Base-by-base conservation (phyloP, 2,113 vertebrate species). In the Nicator chloris region DNA sequence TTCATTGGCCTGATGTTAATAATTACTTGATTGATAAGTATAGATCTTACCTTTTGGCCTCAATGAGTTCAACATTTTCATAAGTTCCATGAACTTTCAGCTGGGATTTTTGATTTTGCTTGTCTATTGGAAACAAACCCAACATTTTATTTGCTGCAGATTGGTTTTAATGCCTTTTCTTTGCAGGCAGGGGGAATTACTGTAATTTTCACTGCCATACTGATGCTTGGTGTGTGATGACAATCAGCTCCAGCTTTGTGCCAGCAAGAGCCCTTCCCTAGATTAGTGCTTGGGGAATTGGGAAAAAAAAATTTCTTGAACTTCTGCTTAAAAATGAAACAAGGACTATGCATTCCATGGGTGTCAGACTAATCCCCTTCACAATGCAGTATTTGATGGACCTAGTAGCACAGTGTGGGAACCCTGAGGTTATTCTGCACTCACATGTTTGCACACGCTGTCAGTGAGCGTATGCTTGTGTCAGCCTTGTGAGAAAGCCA, bases 381-480 rank as follows among this genome's bases (percentile, higher is more conserved):
- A 35, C 47, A 24, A 13, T 27, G 66, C 45, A 86, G 53, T 16
- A 57, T 79, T 71, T 45, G 7, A 10, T 59, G 21, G 30, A 20
- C 37, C 15, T 13, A 15, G 22, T 11, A n/a, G 28, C 27, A 39
- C 45, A 33, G 6, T 45, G 16, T 5, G 31, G 40, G 89, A 50
- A 82, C 18, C 15, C 56, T 35, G 59, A 39, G 27, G 44, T 63
- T 71, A 13, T 59, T 70, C 54, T 68, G 51, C 31, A 18, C 35
- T 72, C 37, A 28, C 4, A 0, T 21, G 37, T 54, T 65, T 65
- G 54, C 45, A 53, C 31, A 47, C 14, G 1, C 11, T 82, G 35
- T 69, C 45, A 44, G 21, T 14, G 53, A 72, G 64, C 0, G 0
- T 54, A 3, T 7, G 23, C 15, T 57, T 26, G 30, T 8, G 6